These are phyloP conservation scores for Triops longicaudatus DNA, from an alignment of 1,140 invertebrate genomes.

Conservation along the genomic window DNA sequence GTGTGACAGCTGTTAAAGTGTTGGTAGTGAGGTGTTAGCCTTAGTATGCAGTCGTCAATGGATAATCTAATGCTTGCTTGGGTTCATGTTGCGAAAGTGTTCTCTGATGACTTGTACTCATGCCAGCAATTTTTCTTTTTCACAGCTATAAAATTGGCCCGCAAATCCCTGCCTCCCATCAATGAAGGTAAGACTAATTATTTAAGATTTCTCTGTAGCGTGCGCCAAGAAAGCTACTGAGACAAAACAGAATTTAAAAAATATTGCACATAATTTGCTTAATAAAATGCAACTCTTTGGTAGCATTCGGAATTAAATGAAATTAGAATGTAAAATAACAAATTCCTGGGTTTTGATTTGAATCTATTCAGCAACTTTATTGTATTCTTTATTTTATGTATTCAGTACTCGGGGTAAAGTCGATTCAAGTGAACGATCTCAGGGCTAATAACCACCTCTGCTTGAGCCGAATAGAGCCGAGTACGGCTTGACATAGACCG, in stretches of 20 bases:
- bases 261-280: too few relatives aligned
- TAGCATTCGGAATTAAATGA: too few relatives aligned
- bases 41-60: not conserved
- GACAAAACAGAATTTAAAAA: not conserved
- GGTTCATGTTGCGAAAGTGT: not conserved
- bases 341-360: not conserved
- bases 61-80: not conserved
- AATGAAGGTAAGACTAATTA: slow-evolving; percentile 10
- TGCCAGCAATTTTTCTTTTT: not conserved
- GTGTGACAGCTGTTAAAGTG: not conserved
- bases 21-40: not conserved
- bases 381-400: not conserved
- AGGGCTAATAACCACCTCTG: too few relatives aligned
- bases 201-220: too few relatives aligned
- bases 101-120: not conserved
- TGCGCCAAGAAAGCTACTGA: too few relatives aligned
- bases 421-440: too few relatives aligned
- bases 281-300: too few relatives aligned
- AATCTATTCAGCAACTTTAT: not conserved
- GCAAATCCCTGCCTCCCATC: not conserved
- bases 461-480: too few relatives aligned
- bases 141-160: slow-evolving; percentile 22
- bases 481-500: too few relatives aligned
- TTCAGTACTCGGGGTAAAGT: too few relatives aligned
- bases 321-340: slow-evolving; percentile 7